Percentiles rank a stretch among this genome's conserved stretches.
Evolutionary conservation across 2,113 vertebrate genomes (phyloP).

Genomic region (Xenopus laevis): DNA sequence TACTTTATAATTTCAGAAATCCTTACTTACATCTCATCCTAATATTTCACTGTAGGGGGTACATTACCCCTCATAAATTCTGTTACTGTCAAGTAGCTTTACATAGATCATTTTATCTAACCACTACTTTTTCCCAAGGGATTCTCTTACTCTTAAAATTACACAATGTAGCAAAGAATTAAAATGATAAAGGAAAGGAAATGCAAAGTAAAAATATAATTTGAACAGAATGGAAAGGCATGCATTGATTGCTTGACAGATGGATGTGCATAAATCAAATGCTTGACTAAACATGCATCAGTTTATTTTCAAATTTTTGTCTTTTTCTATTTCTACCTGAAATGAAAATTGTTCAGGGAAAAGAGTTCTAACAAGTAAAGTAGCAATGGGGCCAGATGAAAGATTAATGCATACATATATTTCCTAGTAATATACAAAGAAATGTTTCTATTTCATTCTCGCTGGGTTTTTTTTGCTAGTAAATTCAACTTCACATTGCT

Average conservation of each 20-base stretch:
- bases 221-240: background rate
- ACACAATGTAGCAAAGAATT: background rate
- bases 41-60: background rate
- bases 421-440: too few species aligned
- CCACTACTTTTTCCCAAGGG: background rate
- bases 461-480: too few species aligned
- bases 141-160: background rate
- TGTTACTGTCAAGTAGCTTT: background rate
- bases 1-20: too few species aligned
- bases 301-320: background rate
- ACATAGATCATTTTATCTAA: background rate
- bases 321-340: background rate
- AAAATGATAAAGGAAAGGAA: background rate
- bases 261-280: background rate
- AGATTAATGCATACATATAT: too few species aligned
- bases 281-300: background rate
- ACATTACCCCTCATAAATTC: background rate
- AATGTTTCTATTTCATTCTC: too few species aligned
- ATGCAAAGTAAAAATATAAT: background rate
- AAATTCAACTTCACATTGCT: too few species aligned
- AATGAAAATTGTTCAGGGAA: background rate
- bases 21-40: too few species aligned
- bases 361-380: background rate
- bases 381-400: background rate
- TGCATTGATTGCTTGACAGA: conserved; percentile 1